Conservation (phyloP, 1,140 invertebrate genomes). For the Euwallacea similis region DNA sequence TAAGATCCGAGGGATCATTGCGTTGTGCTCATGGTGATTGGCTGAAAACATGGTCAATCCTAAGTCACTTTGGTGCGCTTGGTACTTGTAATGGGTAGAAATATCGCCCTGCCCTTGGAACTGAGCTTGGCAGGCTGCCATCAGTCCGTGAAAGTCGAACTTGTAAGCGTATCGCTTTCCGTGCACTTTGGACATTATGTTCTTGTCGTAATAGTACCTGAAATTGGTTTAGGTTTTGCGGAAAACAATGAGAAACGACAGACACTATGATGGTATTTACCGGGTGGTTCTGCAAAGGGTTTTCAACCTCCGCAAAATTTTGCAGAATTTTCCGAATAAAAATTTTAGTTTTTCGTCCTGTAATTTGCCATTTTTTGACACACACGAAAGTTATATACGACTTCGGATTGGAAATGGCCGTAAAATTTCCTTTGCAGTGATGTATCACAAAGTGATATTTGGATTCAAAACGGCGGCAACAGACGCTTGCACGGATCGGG, state of each 20-base stretch:
- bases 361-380: neutral
- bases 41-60: constrained; percentile 52
- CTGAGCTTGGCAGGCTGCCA: constrained; percentile 80
- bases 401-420: too few relatives aligned
- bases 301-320: neutral
- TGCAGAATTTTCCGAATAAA: neutral
- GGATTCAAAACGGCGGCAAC: too few relatives aligned
- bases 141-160: constrained; percentile 85
- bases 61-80: constrained; percentile 52
- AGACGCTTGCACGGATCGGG: too few relatives aligned
- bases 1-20: constrained; percentile 47
- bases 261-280: too few relatives aligned
- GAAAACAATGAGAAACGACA: too few relatives aligned
- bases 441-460: too few relatives aligned
- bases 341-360: neutral
- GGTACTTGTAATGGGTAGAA: constrained; percentile 56
- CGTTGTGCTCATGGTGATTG: constrained; percentile 34
- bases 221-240: constrained; percentile 41
- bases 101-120: constrained; percentile 53
- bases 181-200: constrained; percentile 94
- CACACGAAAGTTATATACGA: neutral
- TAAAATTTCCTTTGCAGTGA: too few relatives aligned
- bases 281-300: neutral
- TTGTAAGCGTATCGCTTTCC: constrained; percentile 92
- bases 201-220: constrained; percentile 98